These are phyloP conservation scores for Epinephelus lanceolatus DNA, from an alignment of 2,113 vertebrate species.

Conservation along the genomic window DNA sequence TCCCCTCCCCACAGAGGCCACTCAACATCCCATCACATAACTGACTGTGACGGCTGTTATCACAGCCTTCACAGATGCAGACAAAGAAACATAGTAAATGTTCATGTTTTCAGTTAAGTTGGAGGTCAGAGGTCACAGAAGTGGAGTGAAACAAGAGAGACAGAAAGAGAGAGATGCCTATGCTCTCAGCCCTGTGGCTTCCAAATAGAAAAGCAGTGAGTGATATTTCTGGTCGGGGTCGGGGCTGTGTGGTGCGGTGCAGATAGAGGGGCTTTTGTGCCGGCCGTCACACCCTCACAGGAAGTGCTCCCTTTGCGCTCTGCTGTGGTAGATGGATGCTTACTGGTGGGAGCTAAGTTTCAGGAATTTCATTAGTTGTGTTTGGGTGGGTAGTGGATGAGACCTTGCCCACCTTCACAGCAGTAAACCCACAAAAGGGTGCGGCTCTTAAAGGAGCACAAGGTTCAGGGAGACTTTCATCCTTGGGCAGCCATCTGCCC, in stretches of 20 bases:
- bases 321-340: constrained; percentile 40
- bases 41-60: constrained; percentile 26
- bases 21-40: constrained; percentile 21
- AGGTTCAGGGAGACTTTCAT: constrained; percentile 28
- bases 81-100: constrained; percentile 22
- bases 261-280: constrained; percentile 79
- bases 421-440: constrained; percentile 35
- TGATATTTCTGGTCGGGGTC: constrained; percentile 71
- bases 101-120: constrained; percentile 52
- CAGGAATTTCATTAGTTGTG: constrained; percentile 65
- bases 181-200: constrained; percentile 28
- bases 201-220: constrained; percentile 68
- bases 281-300: constrained; percentile 56
- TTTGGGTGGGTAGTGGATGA: constrained; percentile 41
- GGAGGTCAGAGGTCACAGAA: constrained; percentile 56
- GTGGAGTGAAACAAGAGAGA: constrained; percentile 25
- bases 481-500: not conserved
- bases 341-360: constrained; percentile 51
- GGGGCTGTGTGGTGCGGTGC: constrained; percentile 8
- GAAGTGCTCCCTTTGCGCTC: constrained; percentile 71
- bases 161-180: constrained; percentile 19
- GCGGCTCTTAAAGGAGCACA: constrained; percentile 2
- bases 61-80: constrained; percentile 16
- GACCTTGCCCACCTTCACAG: constrained; percentile 33
- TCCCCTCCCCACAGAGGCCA: not conserved